Conservation (phyloP, 2,888 invertebrate genomes). For the Taenaris catops region DNA sequence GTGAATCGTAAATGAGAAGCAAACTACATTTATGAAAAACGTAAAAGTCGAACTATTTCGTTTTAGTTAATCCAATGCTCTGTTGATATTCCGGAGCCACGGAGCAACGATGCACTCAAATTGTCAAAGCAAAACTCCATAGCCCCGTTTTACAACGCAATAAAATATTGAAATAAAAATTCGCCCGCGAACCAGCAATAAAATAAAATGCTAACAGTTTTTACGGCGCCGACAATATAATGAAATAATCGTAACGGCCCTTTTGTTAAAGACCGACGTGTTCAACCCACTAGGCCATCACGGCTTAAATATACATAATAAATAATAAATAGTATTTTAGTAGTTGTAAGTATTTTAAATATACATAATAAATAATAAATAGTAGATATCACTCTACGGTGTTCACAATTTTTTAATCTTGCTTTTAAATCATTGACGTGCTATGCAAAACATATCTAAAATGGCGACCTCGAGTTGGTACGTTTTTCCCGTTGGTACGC, state of each 20-base stretch:
- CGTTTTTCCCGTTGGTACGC: slow-evolving; percentile 1
- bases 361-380: too few species aligned
- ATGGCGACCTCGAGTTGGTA: not conserved
- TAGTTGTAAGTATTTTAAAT: too few species aligned
- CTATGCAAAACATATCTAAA: too few species aligned
- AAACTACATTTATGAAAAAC: not conserved
- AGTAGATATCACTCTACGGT: too few species aligned
- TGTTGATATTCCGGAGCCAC: slow-evolving; percentile 29
- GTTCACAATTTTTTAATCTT: too few species aligned
- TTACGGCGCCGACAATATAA: slow-evolving; percentile 77
- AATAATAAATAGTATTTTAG: too few species aligned
- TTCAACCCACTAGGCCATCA: slow-evolving; percentile 1
- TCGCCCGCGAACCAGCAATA: slow-evolving; percentile 61
- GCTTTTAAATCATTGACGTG: too few species aligned
- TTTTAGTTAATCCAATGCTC: slow-evolving; percentile 6
- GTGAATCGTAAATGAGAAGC: not conserved
- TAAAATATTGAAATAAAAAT: slow-evolving; percentile 77
- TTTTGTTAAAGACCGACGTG: not conserved
- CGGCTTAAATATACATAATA: slow-evolving; percentile 3
- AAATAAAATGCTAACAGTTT: slow-evolving; percentile 76
- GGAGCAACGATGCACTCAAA: slow-evolving; percentile 41
- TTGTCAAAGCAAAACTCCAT: slow-evolving; percentile 38
- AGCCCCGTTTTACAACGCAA: slow-evolving; percentile 56
- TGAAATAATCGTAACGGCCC: slow-evolving; percentile 78
- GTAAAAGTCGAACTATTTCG: slow-evolving; percentile 5